A percentile compares a stretch with the other conserved stretches of the same genome.
Evolutionary conservation across 2,113 vertebrate species (phyloP).

Genomic region (Cottus gobio): DNA sequence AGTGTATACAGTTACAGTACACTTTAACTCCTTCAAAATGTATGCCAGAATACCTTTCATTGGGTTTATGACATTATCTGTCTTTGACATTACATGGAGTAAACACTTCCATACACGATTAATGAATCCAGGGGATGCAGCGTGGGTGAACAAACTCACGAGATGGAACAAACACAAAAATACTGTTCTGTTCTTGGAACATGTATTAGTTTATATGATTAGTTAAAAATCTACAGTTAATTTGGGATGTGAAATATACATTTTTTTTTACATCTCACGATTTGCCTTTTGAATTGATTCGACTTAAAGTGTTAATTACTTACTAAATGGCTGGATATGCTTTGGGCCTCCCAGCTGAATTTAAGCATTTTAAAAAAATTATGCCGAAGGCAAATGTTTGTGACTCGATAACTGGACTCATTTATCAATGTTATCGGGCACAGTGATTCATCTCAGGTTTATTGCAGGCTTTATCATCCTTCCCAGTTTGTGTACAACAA

Average conservation of each 20-base stretch:
- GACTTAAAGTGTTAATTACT: slow-evolving; percentile 12
- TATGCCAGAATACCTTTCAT: background rate
- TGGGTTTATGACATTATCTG: background rate
- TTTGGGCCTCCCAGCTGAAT: slow-evolving; percentile 6
- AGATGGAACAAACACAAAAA: background rate
- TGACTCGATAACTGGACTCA: slow-evolving; percentile 29
- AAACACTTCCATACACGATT: background rate
- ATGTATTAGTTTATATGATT: background rate
- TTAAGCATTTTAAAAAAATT: slow-evolving; percentile 1
- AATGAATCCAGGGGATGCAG: background rate
- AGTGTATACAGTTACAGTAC: background rate
- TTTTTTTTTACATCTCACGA: background rate
- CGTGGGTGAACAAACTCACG: background rate
- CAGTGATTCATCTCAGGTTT: slow-evolving; percentile 31
- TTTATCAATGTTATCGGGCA: slow-evolving; percentile 40
- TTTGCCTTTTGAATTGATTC: slow-evolving; percentile 1
- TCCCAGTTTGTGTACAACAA: slow-evolving; percentile 40
- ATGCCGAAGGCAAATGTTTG: slow-evolving; percentile 32
- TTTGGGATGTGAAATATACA: background rate
- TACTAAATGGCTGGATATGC: slow-evolving; percentile 15
- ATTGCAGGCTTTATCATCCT: slow-evolving; percentile 31
- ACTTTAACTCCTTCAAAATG: background rate
- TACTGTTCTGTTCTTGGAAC: background rate
- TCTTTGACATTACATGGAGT: background rate
- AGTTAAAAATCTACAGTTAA: no score